phyloP scores from a whole-genome alignment of 1,140 invertebrate species.

The Pemphigus obesinymphae region DNA sequence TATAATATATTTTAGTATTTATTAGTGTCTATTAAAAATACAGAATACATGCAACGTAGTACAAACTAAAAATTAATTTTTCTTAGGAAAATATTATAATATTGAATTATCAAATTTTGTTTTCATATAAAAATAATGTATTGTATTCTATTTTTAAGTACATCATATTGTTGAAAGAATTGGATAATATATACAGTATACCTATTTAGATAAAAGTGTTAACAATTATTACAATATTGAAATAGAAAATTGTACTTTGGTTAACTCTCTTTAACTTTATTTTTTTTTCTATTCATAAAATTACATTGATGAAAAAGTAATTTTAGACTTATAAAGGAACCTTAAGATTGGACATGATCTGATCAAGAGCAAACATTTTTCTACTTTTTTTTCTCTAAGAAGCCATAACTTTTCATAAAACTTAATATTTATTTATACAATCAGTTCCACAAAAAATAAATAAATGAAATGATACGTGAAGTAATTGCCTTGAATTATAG shows the following conservation, averaged over 20 bases:
- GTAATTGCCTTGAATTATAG: no score
- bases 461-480: no score
- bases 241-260: not conserved
- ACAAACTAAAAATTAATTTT: not conserved
- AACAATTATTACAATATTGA: not conserved
- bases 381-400: not conserved
- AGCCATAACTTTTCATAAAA: no score
- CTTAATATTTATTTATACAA: no score
- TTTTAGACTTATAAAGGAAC: not conserved
- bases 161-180: not conserved
- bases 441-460: no score
- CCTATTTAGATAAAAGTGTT: not conserved
- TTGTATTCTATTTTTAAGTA: not conserved
- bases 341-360: not conserved
- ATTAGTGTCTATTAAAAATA: not conserved
- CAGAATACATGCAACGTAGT: not conserved
- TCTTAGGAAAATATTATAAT: not conserved
- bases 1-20: not conserved
- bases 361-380: not conserved
- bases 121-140: not conserved
- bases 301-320: not conserved
- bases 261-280: no score
- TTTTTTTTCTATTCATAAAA: not conserved
- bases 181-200: not conserved
- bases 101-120: not conserved